A percentile compares a stretch with the other conserved stretches of the same genome.
Conservation (phyloP, 2,888 invertebrate genomes). For the Phorcus lineatus region DNA sequence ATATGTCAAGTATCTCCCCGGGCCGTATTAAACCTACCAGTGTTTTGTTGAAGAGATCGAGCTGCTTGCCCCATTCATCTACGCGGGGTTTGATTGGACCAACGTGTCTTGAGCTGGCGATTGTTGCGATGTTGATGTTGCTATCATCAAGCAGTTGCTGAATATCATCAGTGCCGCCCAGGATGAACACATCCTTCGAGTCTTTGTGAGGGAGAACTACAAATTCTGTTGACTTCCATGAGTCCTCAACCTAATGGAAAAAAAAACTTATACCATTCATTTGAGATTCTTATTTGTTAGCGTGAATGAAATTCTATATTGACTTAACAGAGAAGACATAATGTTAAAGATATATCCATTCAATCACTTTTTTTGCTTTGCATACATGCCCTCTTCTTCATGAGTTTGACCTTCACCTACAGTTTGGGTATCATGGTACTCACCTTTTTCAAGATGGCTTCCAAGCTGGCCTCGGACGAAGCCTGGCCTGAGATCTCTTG, state of each 20-base stretch:
- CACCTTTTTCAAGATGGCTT: slow-evolving; percentile 86
- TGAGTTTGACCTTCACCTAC: no score
- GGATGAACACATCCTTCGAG: slow-evolving; percentile 87
- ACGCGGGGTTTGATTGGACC: slow-evolving; percentile 89
- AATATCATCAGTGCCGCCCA: slow-evolving; percentile 90
- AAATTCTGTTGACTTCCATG: slow-evolving; percentile 89
- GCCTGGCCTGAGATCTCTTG: slow-evolving; percentile 92
- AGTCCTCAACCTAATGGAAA: slow-evolving; percentile 83
- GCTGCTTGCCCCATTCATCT: slow-evolving; percentile 86
- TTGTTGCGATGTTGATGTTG: slow-evolving; percentile 89
- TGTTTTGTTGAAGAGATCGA: slow-evolving; percentile 88
- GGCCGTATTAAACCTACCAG: slow-evolving; percentile 78
- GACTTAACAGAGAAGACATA: no score
- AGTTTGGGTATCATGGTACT: slow-evolving; percentile 4
- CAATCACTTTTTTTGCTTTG: no score
- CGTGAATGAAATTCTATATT: no score
- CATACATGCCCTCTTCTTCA: no score
- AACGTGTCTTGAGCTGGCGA: slow-evolving; percentile 89
- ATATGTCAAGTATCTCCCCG: no score
- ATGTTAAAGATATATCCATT: no score
- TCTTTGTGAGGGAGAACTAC: slow-evolving; percentile 87
- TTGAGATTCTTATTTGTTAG: no score
- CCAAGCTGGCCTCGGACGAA: slow-evolving; percentile 89
- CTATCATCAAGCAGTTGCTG: slow-evolving; percentile 89
- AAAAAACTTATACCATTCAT: no score